Evolutionary conservation across 2,113 vertebrate species (phyloP).

Genomic region (Elephantulus edwardii): DNA sequence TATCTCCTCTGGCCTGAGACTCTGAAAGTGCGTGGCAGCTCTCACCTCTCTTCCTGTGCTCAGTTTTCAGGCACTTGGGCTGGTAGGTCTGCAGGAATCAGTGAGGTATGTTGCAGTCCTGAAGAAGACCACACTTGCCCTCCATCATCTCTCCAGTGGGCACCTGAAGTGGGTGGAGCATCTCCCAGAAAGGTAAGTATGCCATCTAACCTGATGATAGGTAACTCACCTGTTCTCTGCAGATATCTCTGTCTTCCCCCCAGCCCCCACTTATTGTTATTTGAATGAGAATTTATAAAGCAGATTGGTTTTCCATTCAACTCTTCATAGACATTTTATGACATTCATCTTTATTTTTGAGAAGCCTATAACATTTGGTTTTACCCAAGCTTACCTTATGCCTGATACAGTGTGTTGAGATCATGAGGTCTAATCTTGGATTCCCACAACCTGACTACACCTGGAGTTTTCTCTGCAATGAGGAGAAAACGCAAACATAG

Average conservation of each 20-base stretch:
- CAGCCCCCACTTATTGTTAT: no score
- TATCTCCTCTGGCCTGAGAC: background rate
- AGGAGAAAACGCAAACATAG: background rate
- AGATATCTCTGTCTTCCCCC: no score
- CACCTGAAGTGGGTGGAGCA: conserved; percentile 96
- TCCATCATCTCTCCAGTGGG: conserved; percentile 94
- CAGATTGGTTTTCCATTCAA: no score
- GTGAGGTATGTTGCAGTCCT: conserved; percentile 91
- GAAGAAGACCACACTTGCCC: conserved; percentile 90
- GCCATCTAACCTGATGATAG: background rate
- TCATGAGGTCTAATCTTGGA: background rate
- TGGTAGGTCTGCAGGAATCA: conserved; percentile 89
- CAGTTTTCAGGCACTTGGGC: conserved; percentile 91
- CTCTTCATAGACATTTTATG: no score
- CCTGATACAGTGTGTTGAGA: background rate
- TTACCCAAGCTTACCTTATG: background rate
- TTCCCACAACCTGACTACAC: background rate
- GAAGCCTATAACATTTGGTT: background rate
- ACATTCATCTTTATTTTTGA: background rate
- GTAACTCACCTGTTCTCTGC: accelerated
- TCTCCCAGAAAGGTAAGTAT: conserved; percentile 91
- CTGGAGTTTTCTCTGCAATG: background rate
- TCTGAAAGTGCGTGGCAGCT: accelerated
- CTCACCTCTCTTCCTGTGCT: background rate
- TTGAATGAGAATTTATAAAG: no score